Base-by-base conservation (phyloP, 2,888 invertebrate genomes). In the Incurvaria masculella region DNA sequence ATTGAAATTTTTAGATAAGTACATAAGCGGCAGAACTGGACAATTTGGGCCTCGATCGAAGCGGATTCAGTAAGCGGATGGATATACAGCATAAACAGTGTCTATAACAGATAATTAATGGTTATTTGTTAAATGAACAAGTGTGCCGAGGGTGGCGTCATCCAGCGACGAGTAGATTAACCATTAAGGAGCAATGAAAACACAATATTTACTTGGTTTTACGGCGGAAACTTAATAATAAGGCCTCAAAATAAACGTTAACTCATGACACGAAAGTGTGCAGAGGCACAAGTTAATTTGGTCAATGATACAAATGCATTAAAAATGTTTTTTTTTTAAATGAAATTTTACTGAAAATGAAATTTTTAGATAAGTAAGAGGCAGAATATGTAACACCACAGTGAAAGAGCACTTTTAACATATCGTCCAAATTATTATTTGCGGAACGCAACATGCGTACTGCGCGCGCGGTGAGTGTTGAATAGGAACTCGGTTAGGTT, bases 21-120 rank as follows among this genome's bases (percentile, higher is more conserved):
- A 42, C 42, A 27, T 44, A 38, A 42, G 44, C 33, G 46, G 46
- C 46, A 45, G 46, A 43, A 43, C 44, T 49, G 40, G 46, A 46
- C 42, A 42, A 46, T 41, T 41, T 46, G 41, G 42, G 49, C 46
- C 46, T 49, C 43, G 46, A 44, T 49, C 46, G 46, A 46, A 46
- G 42, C 43, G 44, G 48, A 40, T 44, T 44, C 43, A 44, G 48
- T 48, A 23, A 23, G n/a, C 11, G 40, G 44, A 40, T 48, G 40
- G 40, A 44, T 46, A 46, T 49, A 49, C 46, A 49, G 51, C 48
- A 48, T 46, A 49, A 48, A 49, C 49, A 49, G 47, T 49, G 51
- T 51, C 49, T 49, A 49, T 49, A 49, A 49, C 49, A 44, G 23
- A 44, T 21, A 44, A 44, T 21, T 21, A 44, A 45, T 42, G 49